Evolutionary conservation across 2,113 vertebrate genomes (phyloP), one percentile per base, ranked within the genome.

Genomic region (Dasyurus viverrinus): DNA sequence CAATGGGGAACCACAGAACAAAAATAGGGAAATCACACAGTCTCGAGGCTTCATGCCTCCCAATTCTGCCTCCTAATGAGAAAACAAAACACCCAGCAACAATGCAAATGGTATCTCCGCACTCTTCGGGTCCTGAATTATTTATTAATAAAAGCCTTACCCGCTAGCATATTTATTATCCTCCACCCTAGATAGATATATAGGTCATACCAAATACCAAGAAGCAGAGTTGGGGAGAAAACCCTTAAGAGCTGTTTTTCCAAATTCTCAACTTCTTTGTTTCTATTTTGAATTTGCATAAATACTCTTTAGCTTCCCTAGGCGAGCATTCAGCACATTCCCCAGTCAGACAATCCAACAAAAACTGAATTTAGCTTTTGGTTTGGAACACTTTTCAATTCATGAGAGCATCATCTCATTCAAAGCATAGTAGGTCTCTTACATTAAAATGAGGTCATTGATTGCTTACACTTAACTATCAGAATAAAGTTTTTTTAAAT

Each of bases 21-120:
- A 96, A 97, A 95, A 91, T 93, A 97, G 96, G 92, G 94, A 95
- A 96, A 89, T 97, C 96, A 95, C 92, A 93, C 53, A 89, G 93
- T 91, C 95, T 94, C 2, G 26, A 46, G 94, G 93, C 57, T 42
- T 76, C n/a, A 93, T 96, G 97, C 97, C 94, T 94, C 89, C 95
- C 97, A 94, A 91, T 42, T 23, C 96, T 97, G 95, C 97, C 52
- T 97, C 2, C 0, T 68, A 89, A 97, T 95, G 97, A 94, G 95
- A 91, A 95, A 95, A 96, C 89, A 90, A 89, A 94, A 53, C 55
- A 53, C 52, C 30, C 5, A 3, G 93, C 52, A 9, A 91, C 95
- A 50, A n/a, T 25, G 16, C 91, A 55, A 92, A 60, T 1, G 8
- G 8, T 36, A 84, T 93, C 90, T 68, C 90, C 53, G 60, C 36